Conservation (phyloP, 2,797 vertebrate species). For the Notamacropus eugenii region DNA sequence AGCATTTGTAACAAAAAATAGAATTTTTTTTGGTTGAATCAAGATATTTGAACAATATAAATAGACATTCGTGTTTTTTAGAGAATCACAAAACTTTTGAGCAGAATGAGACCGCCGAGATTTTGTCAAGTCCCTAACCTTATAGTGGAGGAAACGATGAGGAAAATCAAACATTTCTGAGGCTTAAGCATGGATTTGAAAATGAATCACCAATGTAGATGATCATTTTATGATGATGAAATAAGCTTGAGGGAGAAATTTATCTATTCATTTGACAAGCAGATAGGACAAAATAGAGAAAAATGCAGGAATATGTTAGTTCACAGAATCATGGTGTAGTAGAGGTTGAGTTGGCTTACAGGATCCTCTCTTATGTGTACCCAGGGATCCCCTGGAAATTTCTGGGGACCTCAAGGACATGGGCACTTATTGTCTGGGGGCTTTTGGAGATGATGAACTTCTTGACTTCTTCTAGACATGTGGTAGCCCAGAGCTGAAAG, state of each 20-base stretch:
- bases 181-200: slow-evolving; percentile 15
- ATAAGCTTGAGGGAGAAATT: not conserved
- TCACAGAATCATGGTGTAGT: not conserved
- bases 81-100: not conserved
- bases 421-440: not conserved
- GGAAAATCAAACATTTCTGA: slow-evolving; percentile 10
- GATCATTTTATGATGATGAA: not conserved
- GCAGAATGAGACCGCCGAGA: not conserved
- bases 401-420: not conserved
- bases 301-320: not conserved
- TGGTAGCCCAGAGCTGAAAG: not conserved
- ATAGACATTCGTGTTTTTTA: slow-evolving; percentile 8
- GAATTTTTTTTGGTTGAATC: not conserved
- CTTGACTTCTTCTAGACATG: not conserved
- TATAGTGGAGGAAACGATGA: not conserved
- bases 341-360: not conserved
- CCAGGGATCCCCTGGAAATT: not conserved
- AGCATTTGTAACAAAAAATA: slow-evolving; percentile 1
- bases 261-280: not conserved
- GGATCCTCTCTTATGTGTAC: not conserved
- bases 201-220: not conserved
- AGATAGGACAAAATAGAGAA: not conserved
- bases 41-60: not conserved
- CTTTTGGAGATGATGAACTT: not conserved
- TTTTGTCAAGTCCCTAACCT: not conserved